Evolutionary conservation across 2,113 vertebrate species (phyloP).

Genomic region (Tragelaphus buxtoni): DNA sequence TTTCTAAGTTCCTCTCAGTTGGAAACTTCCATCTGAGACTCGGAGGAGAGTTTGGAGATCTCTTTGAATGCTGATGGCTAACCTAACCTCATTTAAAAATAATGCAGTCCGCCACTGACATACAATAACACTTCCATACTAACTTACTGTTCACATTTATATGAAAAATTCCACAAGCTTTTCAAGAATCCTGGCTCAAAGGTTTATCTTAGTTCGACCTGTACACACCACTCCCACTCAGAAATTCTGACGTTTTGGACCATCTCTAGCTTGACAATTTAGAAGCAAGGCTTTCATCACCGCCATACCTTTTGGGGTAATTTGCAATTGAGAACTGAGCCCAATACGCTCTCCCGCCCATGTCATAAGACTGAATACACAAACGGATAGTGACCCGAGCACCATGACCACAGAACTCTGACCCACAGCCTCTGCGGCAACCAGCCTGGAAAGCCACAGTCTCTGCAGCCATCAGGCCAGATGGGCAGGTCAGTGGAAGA

Average conservation of each 20-base stretch:
- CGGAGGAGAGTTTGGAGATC: neutral
- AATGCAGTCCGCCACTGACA: accelerated
- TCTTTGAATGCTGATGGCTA: neutral
- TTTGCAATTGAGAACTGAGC: neutral
- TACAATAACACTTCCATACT: neutral
- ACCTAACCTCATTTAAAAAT: neutral
- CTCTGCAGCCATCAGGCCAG: neutral
- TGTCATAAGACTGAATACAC: neutral
- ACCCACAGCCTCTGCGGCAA: neutral
- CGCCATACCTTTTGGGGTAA: neutral
- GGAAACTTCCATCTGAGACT: neutral
- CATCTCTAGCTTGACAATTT: neutral
- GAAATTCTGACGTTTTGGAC: neutral
- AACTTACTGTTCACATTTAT: neutral
- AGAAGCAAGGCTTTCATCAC: neutral
- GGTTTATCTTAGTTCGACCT: neutral
- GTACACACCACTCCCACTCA: neutral
- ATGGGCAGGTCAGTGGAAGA: neutral
- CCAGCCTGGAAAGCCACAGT: neutral
- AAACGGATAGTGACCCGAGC: neutral
- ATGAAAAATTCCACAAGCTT: neutral
- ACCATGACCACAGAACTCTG: neutral
- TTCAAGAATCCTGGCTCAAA: neutral
- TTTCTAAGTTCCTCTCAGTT: neutral
- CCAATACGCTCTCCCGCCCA: neutral